Evolutionary conservation across 2,113 vertebrate genomes (phyloP).

Genomic region (Mesoclemmys tuberculata): DNA sequence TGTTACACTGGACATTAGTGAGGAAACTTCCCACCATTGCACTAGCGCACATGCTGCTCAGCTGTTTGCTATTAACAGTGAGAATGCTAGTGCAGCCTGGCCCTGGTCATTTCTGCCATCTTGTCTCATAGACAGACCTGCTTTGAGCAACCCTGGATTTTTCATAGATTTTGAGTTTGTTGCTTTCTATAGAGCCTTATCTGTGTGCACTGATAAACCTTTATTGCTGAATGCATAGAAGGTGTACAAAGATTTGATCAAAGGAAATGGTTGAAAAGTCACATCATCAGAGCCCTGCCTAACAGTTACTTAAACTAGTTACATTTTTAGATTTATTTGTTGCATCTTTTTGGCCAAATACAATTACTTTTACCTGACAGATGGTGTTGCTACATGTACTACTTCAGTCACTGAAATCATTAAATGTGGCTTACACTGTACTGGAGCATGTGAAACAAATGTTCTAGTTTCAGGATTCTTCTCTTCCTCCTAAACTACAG

Average conservation of each 20-base stretch:
- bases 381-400: background rate
- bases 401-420: background rate
- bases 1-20: background rate
- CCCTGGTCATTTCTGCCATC: background rate
- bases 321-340: too few relatives aligned
- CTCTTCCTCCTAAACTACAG: background rate
- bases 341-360: background rate
- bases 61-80: background rate
- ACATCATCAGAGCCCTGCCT: background rate
- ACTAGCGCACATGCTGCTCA: background rate
- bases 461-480: background rate
- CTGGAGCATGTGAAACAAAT: background rate
- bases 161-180: background rate
- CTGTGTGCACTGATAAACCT: background rate
- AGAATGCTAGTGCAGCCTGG: background rate
- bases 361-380: background rate
- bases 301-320: too few relatives aligned
- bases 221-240: background rate
- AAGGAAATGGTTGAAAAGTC: background rate
- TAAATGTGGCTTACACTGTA: background rate
- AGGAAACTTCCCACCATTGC: background rate
- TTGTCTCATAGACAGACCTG: background rate
- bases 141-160: background rate
- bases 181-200: background rate
- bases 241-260: background rate